Percentiles rank a stretch among this genome's conserved stretches.
Evolutionary conservation across 2,113 vertebrate species (phyloP).

Genomic region (Onychorhynchus coronatus): DNA sequence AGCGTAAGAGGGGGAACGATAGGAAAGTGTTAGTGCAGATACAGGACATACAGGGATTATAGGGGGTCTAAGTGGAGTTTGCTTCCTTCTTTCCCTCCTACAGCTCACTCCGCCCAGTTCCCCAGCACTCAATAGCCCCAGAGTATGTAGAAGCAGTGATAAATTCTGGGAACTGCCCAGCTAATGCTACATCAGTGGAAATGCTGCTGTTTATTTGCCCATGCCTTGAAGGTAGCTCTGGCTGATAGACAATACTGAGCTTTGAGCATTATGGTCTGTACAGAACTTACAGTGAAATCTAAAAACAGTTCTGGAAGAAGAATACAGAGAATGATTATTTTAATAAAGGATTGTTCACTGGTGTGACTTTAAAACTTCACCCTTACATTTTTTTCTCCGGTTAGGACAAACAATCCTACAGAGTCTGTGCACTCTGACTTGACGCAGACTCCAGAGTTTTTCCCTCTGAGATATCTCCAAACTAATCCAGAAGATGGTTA

Average conservation of each 20-base stretch:
- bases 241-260: neutral
- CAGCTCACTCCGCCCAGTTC: neutral
- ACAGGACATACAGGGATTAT: rapidly evolving
- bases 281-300: neutral
- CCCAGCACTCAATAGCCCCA: neutral
- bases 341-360: neutral
- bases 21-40: neutral
- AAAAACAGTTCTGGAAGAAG: neutral
- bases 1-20: neutral
- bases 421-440: neutral
- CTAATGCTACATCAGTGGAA: neutral
- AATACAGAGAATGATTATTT: neutral
- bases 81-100: neutral
- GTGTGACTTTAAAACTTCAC: neutral
- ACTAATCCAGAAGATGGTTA: neutral
- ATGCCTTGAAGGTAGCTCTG: neutral
- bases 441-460: neutral
- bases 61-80: neutral
- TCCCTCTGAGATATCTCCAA: neutral
- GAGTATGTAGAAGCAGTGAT: neutral
- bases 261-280: neutral
- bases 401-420: neutral
- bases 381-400: neutral
- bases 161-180: neutral
- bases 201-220: neutral